Percentiles rank a stretch among this genome's conserved stretches.
Conservation (phyloP, 2,113 vertebrate genomes). For the Saccopteryx leptura region DNA sequence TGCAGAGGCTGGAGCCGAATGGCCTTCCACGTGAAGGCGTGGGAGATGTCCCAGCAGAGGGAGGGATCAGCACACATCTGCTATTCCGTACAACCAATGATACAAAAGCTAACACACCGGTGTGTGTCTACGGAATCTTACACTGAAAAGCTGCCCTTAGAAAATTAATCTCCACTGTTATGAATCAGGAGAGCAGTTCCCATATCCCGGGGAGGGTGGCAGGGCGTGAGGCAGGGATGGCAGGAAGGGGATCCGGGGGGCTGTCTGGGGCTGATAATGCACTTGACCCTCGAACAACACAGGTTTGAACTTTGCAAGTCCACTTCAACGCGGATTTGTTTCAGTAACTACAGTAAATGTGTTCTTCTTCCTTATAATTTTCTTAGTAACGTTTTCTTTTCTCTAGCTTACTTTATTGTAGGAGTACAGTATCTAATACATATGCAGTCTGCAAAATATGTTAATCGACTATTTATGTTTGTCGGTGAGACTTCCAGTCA, state of each 20-base stretch:
- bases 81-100: fast-evolving
- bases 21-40: fast-evolving
- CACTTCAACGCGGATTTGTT: not conserved
- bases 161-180: not conserved
- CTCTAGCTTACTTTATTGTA: not conserved
- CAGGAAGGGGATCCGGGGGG: not conserved
- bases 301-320: not conserved
- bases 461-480: not conserved
- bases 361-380: not conserved
- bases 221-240: fast-evolving
- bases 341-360: not conserved
- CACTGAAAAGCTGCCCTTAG: not conserved
- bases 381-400: too few species aligned
- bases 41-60: fast-evolving
- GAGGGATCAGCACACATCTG: fast-evolving
- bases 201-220: not conserved
- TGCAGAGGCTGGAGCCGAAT: fast-evolving
- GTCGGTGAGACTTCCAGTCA: not conserved
- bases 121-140: not conserved
- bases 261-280: not conserved
- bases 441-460: not conserved
- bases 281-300: not conserved
- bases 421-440: not conserved
- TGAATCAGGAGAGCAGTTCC: not conserved
- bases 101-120: fast-evolving